Evolutionary conservation across 2,797 vertebrate genomes (phyloP).

Genomic region (Perodicticus potto): DNA sequence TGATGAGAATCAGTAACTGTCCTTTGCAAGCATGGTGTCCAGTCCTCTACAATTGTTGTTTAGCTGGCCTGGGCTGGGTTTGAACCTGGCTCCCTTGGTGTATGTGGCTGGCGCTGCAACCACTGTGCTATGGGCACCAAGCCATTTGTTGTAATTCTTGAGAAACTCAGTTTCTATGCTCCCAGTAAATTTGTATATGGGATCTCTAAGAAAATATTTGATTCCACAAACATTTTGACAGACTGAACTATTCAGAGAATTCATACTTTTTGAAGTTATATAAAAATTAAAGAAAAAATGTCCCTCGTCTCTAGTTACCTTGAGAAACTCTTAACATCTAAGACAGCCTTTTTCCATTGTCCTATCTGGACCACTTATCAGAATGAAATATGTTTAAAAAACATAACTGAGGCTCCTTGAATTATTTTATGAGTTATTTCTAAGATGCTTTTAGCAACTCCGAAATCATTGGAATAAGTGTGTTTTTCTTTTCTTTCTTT

Average conservation of each 20-base stretch:
- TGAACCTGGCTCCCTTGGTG: too few species aligned
- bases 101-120: too few species aligned
- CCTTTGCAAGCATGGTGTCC: too few species aligned
- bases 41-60: too few species aligned
- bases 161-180: not conserved
- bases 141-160: not conserved
- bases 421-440: not conserved
- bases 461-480: not conserved
- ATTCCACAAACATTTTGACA: constrained; percentile 1
- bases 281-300: not conserved
- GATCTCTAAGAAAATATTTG: constrained; percentile 23
- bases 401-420: not conserved
- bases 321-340: not conserved
- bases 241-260: not conserved
- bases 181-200: not conserved
- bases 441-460: not conserved
- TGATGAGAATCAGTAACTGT: too few species aligned
- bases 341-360: not conserved
- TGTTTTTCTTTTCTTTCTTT: too few species aligned
- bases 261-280: not conserved
- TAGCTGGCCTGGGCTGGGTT: too few species aligned
- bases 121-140: too few species aligned
- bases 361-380: not conserved
- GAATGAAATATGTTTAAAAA: constrained; percentile 51
- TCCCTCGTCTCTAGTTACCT: not conserved